These are phyloP conservation scores for Prorops nasuta DNA, from an alignment of 1,140 invertebrate genomes.

Conservation along the genomic window DNA sequence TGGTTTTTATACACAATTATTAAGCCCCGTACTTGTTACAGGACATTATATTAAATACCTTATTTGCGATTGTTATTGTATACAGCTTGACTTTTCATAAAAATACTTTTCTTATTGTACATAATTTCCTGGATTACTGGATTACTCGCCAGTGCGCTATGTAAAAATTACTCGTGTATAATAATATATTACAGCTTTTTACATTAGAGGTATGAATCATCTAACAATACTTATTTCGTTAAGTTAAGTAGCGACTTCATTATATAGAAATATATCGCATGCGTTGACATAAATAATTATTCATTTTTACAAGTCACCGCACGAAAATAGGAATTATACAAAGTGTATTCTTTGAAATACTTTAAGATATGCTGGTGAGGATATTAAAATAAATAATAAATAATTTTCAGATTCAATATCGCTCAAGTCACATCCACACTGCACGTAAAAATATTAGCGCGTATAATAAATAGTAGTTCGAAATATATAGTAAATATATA, in stretches of 20 bases:
- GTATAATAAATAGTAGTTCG: constrained; percentile 26
- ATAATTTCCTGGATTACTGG: constrained; percentile 37
- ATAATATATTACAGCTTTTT: constrained; percentile 52
- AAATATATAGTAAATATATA: not conserved
- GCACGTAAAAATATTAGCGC: constrained; percentile 23
- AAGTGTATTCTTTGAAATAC: constrained; percentile 46
- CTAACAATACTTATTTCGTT: constrained; percentile 46
- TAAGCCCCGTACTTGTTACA: constrained; percentile 35
- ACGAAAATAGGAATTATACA: constrained; percentile 43
- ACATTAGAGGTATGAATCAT: constrained; percentile 47
- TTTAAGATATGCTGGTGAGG: constrained; percentile 32
- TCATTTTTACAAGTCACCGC: constrained; percentile 51
- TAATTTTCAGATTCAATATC: constrained; percentile 43
- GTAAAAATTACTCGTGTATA: constrained; percentile 22
- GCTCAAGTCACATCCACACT: constrained; percentile 40
- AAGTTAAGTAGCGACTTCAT: constrained; percentile 47
- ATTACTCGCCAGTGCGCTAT: constrained; percentile 26
- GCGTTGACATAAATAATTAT: constrained; percentile 52
- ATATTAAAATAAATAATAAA: constrained; percentile 56
- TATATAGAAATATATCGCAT: constrained; percentile 46
- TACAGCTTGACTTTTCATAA: constrained; percentile 51
- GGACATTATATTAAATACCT: constrained; percentile 42
- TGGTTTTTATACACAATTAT: constrained; percentile 40
- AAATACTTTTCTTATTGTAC: constrained; percentile 46
- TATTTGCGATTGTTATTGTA: constrained; percentile 31